Base-by-base conservation (phyloP, 2,888 invertebrate species). In the Sinopyrophorus schimmeli region DNA sequence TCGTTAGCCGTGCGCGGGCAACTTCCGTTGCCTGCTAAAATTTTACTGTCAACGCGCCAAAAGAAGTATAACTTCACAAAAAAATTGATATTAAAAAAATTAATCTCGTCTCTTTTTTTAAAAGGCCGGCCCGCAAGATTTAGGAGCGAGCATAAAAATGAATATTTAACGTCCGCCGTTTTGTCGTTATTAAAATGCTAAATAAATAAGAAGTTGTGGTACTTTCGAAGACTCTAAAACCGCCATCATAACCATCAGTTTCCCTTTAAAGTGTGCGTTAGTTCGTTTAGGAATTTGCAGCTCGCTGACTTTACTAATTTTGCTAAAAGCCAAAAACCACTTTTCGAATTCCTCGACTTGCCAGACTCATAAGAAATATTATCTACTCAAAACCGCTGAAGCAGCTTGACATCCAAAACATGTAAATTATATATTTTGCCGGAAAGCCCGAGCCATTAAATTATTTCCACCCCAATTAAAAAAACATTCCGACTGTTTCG, bases 191-290 rank as follows among this genome's bases (percentile, higher is more conserved):
- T 20, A 20, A 20, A 23, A 3, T 23, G 23, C 9, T 5, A 23
- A 23, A 23, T 23, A 9, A 9, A 9, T 23, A 2, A 3, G 23
- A n/a, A n/a, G n/a, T n/a, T n/a, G n/a, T n/a, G n/a, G n/a, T n/a
- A 24, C 35, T 35, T 35, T 35, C 16, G 18, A 24, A 39, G 39
- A 31, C 18, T 12, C 10, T 5, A 16, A 23, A 38, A 46, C 46
- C 38, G 38, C 46, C 26, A 47, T 47, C 39, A 32, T 47, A 47
- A 47, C 47, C 47, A 39, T 44, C 44, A 44, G 44, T 37, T 43
- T 28, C 44, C 44, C 42, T 42, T 30, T 30, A 37, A 44, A 44
- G 17, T 30, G 23, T 23, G 20, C 28, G 35, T 35, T 35, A 44
- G 44, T 39, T 47, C 39, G 47, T 47, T 47, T 32, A 38, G 39